Evolutionary conservation across 1,140 invertebrate genomes (phyloP).

Genomic region (Choristoneura fumiferana): DNA sequence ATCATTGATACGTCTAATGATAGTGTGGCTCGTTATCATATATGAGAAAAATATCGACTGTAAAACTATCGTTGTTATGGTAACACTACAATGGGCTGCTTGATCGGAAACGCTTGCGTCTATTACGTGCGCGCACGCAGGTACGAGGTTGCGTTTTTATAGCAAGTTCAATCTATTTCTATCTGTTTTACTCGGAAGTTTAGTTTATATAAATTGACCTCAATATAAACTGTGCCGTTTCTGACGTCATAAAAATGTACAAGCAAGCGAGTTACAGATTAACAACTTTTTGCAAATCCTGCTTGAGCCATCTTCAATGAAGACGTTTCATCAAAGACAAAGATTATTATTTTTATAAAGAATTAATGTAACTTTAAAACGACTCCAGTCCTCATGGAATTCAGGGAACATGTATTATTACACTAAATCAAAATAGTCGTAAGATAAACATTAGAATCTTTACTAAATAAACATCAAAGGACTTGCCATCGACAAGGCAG

Average conservation of each 20-base stretch:
- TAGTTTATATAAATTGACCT: slow-evolving; percentile 16
- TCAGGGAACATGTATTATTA: background rate
- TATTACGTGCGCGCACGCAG: background rate
- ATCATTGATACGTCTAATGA: too few species aligned
- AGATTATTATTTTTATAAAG: too few species aligned
- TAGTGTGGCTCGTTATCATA: too few species aligned
- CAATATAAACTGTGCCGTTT: slow-evolving; percentile 10
- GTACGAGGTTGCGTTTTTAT: slow-evolving; percentile 3
- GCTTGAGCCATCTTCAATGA: background rate
- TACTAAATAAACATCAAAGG: slow-evolving; percentile 6
- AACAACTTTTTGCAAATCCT: background rate
- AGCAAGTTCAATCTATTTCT: slow-evolving; percentile 9
- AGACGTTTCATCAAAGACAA: background rate
- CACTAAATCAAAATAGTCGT: slow-evolving; percentile 3
- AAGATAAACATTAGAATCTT: background rate
- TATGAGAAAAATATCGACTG: too few species aligned
- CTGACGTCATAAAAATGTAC: background rate
- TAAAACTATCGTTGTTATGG: too few species aligned
- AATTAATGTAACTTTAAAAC: too few species aligned
- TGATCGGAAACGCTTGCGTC: background rate
- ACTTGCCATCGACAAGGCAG: too few species aligned
- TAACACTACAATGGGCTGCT: too few species aligned
- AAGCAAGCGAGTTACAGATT: background rate
- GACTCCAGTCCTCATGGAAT: background rate
- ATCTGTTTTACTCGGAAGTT: slow-evolving; percentile 5